Conservation (phyloP, 2,888 invertebrate species). For the Eristalis arbustorum region DNA sequence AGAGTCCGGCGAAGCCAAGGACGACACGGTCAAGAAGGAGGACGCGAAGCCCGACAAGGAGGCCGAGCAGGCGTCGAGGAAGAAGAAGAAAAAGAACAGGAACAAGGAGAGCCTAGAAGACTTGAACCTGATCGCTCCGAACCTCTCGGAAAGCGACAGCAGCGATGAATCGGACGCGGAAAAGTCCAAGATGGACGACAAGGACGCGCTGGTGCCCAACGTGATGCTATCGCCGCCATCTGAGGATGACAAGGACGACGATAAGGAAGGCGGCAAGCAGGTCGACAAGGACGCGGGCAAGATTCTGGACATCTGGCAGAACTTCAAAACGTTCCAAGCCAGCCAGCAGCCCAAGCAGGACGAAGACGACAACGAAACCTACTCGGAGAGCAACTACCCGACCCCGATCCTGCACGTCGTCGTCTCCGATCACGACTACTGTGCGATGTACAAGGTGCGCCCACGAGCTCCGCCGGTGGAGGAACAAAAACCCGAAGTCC, state of each 20-base stretch:
- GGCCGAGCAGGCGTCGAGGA: constrained; percentile 74
- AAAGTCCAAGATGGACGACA: constrained; percentile 72
- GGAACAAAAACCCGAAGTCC: constrained; percentile 71
- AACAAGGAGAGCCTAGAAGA: constrained; percentile 81
- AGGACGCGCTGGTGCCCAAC: constrained; percentile 74
- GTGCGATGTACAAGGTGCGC: constrained; percentile 80
- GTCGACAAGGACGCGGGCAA: constrained; percentile 63
- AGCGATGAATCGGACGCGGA: constrained; percentile 82
- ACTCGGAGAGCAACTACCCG: constrained; percentile 66
- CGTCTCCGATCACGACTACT: constrained; percentile 89
- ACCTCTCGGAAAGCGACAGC: constrained; percentile 92
- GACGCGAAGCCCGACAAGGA: constrained; percentile 33
- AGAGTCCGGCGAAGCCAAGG: constrained; percentile 24
- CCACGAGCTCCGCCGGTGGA: constrained; percentile 17
- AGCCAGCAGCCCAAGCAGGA: constrained; percentile 55
- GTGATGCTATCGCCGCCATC: constrained; percentile 78
- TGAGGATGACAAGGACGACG: constrained; percentile 76
- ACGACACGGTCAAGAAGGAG: constrained; percentile 48
- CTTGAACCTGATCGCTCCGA: constrained; percentile 89
- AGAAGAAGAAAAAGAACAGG: constrained; percentile 78
- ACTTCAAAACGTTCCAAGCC: constrained; percentile 75
- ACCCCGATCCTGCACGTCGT: constrained; percentile 82
- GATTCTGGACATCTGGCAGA: constrained; percentile 77
- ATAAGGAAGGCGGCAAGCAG: constrained; percentile 72
- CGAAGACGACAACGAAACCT: constrained; percentile 57